These are phyloP conservation scores for Anthopleura sola DNA, from an alignment of 64 coral and sea anemone genomes.

Conservation along the genomic window DNA sequence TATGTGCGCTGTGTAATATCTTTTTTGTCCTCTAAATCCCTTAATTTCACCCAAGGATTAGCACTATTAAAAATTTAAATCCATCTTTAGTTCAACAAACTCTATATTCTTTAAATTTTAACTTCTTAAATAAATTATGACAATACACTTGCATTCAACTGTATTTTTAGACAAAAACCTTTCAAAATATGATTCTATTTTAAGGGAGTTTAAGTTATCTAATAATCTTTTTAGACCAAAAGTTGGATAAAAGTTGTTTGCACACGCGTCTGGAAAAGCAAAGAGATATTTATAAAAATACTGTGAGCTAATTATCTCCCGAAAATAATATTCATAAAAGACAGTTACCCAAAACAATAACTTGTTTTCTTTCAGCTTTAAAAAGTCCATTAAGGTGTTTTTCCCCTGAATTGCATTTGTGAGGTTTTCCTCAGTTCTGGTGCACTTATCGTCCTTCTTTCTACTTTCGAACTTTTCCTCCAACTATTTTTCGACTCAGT, in stretches of 20 bases:
- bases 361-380: neutral
- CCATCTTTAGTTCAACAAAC: too few species aligned
- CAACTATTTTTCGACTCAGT: neutral
- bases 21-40: too few species aligned
- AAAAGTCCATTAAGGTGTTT: neutral
- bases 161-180: too few species aligned
- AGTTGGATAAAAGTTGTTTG: neutral
- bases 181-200: too few species aligned
- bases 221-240: neutral
- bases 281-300: neutral
- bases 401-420: neutral
- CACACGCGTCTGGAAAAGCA: neutral
- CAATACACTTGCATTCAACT: too few species aligned
- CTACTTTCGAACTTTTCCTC: neutral
- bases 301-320: neutral
- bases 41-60: too few species aligned
- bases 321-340: neutral
- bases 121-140: too few species aligned
- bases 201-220: too few species aligned
- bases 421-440: neutral
- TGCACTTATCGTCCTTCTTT: neutral
- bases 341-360: neutral
- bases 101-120: too few species aligned
- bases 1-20: too few species aligned
- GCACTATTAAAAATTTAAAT: too few species aligned